Percentiles rank a stretch among this genome's conserved stretches.
Evolutionary conservation across 2,113 vertebrate genomes (phyloP).

Genomic region (Callocephalon fimbriatum): DNA sequence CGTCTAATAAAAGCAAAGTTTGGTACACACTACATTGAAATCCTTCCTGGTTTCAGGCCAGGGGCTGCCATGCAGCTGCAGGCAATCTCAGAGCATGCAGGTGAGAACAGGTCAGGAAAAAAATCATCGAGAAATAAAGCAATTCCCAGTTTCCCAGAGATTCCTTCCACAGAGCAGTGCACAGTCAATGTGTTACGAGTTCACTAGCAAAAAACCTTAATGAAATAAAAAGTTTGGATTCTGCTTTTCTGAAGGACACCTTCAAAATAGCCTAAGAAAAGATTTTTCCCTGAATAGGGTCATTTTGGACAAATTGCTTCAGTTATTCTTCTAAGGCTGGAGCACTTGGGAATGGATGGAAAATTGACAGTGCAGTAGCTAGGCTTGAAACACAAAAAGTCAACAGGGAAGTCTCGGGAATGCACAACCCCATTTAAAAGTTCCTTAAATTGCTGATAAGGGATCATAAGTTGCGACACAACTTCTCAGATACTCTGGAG

Average conservation of each 20-base stretch:
- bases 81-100: background rate
- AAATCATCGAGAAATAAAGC: background rate
- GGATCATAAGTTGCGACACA: too few species aligned
- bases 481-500: too few species aligned
- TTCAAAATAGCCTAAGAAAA: background rate
- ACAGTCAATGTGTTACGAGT: background rate
- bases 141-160: background rate
- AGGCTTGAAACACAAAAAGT: background rate
- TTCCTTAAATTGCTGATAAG: too few species aligned
- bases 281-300: background rate
- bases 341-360: background rate
- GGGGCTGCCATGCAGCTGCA: background rate
- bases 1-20: background rate
- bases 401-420: background rate
- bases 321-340: background rate
- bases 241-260: background rate
- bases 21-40: background rate
- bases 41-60: background rate
- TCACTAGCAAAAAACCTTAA: background rate
- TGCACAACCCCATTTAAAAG: background rate
- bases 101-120: background rate
- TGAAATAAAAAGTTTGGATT: background rate
- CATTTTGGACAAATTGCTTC: background rate
- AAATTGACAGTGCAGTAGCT: fast-evolving
- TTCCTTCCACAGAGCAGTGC: background rate